Conservation (phyloP, 2,888 invertebrate species). For the Hoplodrina ambigua region DNA sequence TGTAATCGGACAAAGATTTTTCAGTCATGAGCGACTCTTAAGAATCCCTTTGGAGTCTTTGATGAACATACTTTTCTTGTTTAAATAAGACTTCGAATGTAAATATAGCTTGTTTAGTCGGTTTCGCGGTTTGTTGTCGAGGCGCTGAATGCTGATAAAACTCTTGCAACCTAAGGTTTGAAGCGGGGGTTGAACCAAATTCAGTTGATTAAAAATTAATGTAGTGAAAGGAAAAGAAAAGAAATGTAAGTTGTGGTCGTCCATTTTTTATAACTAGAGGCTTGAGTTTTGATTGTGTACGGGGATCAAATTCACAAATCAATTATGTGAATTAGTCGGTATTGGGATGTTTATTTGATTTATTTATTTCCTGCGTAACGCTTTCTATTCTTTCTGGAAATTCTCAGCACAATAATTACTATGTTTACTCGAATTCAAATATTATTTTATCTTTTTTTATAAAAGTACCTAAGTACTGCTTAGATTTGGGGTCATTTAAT, state of each 20-base stretch:
- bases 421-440: neutral
- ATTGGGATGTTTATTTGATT: slow-evolving; percentile 15
- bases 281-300: slow-evolving; percentile 23
- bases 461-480: neutral
- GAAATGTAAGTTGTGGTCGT: slow-evolving; percentile 26
- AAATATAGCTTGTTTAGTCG: slow-evolving; percentile 59
- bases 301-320: slow-evolving; percentile 11
- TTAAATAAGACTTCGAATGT: slow-evolving; percentile 64
- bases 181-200: slow-evolving; percentile 25
- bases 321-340: slow-evolving; percentile 10
- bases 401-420: neutral
- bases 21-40: slow-evolving; percentile 63
- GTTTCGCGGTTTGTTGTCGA: slow-evolving; percentile 45
- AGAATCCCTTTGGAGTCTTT: slow-evolving; percentile 70
- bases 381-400: neutral
- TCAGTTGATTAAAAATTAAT: slow-evolving; percentile 54
- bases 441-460: neutral
- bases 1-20: slow-evolving; percentile 70
- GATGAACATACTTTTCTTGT: slow-evolving; percentile 70
- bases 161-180: slow-evolving; percentile 29
- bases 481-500: neutral
- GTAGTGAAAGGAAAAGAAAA: slow-evolving; percentile 32
- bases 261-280: slow-evolving; percentile 13
- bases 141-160: slow-evolving; percentile 27
- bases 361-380: neutral